phyloP scores from a whole-genome alignment of 2,888 invertebrate genomes.

The Vannuccia rotundouncinata region DNA sequence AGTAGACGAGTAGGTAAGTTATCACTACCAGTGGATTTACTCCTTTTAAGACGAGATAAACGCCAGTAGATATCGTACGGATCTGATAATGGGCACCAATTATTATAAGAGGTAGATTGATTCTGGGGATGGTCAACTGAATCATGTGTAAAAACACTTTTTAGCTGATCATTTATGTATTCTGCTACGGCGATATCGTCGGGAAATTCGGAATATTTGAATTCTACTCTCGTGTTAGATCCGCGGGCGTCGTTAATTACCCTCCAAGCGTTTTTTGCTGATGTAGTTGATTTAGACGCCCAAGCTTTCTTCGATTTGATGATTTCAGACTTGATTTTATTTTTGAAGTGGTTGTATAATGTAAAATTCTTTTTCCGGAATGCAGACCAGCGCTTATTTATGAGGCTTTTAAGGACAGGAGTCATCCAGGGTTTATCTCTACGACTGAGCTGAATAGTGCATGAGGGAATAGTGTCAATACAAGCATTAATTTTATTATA shows the following conservation, averaged over 20 bases:
- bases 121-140: not conserved
- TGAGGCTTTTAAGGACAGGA: not conserved
- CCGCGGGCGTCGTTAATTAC: conserved; percentile 1
- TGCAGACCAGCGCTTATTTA: not conserved
- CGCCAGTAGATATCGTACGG: conserved; percentile 9
- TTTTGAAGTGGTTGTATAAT: conserved; percentile 8
- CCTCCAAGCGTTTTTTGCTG: conserved; percentile 7
- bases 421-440: conserved; percentile 22
- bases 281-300: conserved; percentile 8
- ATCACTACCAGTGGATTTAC: conserved; percentile 24
- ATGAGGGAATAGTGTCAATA: not conserved
- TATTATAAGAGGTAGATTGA: conserved; percentile 1
- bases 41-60: not conserved
- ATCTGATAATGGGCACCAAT: conserved; percentile 13
- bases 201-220: not conserved
- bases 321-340: conserved; percentile 8
- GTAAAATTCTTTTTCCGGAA: conserved; percentile 18
- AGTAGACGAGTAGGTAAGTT: not conserved
- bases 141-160: not conserved
- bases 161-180: not conserved
- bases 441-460: not conserved
- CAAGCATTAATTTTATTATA: not conserved
- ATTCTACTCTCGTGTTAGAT: conserved; percentile 10
- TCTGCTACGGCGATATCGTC: not conserved
- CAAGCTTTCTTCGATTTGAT: not conserved